Evolutionary conservation across 2,888 invertebrate genomes (phyloP), one percentile per base, ranked within the genome.

Genomic region (Petrophora chlorosata): DNA sequence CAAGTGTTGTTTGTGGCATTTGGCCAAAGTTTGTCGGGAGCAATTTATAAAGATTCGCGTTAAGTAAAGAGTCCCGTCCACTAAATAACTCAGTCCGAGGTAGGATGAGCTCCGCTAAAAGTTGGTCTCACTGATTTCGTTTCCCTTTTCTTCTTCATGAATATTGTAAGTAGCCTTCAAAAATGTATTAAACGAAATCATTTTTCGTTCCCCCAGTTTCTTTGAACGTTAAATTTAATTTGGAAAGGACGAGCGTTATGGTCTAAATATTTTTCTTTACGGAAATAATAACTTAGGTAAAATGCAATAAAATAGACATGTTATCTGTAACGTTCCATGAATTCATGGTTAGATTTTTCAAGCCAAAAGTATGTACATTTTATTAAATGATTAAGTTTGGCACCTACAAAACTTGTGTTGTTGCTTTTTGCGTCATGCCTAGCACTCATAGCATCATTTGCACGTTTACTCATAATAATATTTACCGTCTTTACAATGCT

Each of bases 211-310:
- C 47, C 61, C 55, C 62, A 54, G 59, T 56, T 64, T 56, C 67
- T 65, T 67, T 63, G 63, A 63, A 68, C 61, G 62, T 63, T 53
- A 67, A 67, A 70, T 65, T 65, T 64, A 66, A 71, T 73, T 71
- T 67, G 47, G 40, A 30, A 57, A 56, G 45, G 25, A 51, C 54
- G 23, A 52, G 52, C 57, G 57, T 56, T 63, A 54, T 61, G 59
- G 61, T 61, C 62, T 56, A 65, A 67, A 71, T 61, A 67, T 65
- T 67, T 68, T 68, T 60, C 59, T 41, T 44, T 22, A 14, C 40
- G 30, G 41, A 38, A 40, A 47, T 34, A 33, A 19, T 10, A 49
- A 39, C 41, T 36, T 36, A 44, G 35, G 46, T 35, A 36, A 34
- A 39, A 38, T 46, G 1, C 36, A 40, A 33, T 47, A 39, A 32